phyloP scores from a whole-genome alignment of 2,888 invertebrate genomes.

The Argyresthia albistria region DNA sequence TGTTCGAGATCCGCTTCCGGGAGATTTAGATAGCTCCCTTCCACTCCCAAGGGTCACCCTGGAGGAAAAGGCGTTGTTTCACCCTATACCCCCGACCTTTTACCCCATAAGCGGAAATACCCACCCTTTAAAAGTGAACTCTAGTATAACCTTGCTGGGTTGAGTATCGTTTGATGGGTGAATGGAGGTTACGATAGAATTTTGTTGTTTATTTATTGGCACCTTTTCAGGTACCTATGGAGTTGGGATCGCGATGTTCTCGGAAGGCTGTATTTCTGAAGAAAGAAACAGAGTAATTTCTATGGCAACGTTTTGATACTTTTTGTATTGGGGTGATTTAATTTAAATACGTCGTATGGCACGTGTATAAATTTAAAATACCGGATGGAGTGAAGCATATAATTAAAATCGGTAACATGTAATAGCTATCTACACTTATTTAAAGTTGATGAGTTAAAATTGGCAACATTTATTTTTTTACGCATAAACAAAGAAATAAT shows the following conservation, averaged over 20 bases:
- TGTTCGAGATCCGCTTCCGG: slow-evolving; percentile 51
- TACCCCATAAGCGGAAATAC: not conserved
- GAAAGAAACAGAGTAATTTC: not conserved
- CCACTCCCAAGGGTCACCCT: slow-evolving; percentile 53
- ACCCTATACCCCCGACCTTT: not conserved
- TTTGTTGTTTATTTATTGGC: slow-evolving; percentile 42
- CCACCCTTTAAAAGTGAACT: not conserved
- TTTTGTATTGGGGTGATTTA: too few relatives aligned
- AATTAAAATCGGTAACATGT: too few relatives aligned
- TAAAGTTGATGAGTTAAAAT: too few relatives aligned
- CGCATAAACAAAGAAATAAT: too few relatives aligned
- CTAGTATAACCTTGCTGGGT: not conserved
- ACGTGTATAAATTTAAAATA: too few relatives aligned
- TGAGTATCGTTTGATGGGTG: not conserved
- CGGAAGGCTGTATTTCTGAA: slow-evolving; percentile 19
- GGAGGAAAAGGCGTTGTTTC: slow-evolving; percentile 57
- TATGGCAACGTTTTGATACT: not conserved
- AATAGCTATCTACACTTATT: too few relatives aligned
- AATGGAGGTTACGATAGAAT: not conserved
- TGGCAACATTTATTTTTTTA: too few relatives aligned
- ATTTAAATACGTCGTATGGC: too few relatives aligned
- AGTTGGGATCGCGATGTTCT: slow-evolving; percentile 44
- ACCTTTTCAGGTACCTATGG: slow-evolving; percentile 66
- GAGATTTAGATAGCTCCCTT: slow-evolving; percentile 57
- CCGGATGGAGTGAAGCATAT: too few relatives aligned